Percentiles rank a stretch among this genome's conserved stretches.
Conservation (phyloP, 2,113 vertebrate species). For the Scartelaos histophorus region DNA sequence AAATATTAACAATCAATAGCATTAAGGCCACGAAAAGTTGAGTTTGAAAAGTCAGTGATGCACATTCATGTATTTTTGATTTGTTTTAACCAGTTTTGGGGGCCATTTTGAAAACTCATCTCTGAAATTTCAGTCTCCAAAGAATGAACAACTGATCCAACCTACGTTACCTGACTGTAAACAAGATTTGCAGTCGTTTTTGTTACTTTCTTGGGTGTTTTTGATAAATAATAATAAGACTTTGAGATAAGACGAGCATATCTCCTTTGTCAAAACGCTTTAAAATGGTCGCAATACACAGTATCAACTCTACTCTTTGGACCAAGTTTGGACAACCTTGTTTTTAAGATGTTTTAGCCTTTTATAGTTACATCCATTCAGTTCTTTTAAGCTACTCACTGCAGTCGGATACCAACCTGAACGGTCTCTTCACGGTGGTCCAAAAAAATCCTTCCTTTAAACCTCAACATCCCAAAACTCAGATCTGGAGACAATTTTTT, state of each 20-base stretch:
- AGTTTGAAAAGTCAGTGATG: neutral
- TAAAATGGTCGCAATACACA: too few species aligned
- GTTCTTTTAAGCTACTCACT: neutral
- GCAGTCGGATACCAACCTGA: constrained; percentile 22
- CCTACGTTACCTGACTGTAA: too few species aligned
- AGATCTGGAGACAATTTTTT: constrained; percentile 36
- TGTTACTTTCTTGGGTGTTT: too few species aligned
- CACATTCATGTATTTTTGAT: neutral
- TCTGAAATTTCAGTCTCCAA: too few species aligned
- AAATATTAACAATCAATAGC: neutral
- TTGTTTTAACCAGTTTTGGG: too few species aligned
- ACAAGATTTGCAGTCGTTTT: too few species aligned
- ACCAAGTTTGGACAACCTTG: neutral
- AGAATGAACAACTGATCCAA: too few species aligned
- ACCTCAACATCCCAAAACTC: constrained; percentile 43
- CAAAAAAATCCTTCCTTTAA: constrained; percentile 46
- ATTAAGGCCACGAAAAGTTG: neutral
- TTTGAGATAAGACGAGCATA: too few species aligned
- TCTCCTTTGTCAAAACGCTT: too few species aligned
- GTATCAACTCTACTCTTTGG: neutral
- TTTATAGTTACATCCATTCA: neutral
- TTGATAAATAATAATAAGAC: too few species aligned
- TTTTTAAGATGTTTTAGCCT: neutral
- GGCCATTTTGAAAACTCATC: too few species aligned
- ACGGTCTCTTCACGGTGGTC: constrained; percentile 22